Percentiles rank a stretch among this genome's conserved stretches.
These are phyloP conservation scores for Bibio marci DNA, from an alignment of 2,888 invertebrate species.

Conservation along the genomic window DNA sequence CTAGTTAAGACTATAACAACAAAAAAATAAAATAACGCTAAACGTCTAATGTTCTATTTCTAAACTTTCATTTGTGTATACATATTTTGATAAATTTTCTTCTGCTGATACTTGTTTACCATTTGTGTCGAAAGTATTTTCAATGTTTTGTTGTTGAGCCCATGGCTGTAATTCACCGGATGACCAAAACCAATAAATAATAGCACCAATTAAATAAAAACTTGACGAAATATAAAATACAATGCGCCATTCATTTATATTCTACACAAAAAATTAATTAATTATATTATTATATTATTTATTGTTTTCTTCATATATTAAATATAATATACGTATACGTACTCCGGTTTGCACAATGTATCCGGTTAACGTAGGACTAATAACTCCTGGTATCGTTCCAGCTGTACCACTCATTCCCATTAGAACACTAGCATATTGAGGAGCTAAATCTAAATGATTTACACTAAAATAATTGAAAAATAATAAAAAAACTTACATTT, in stretches of 20 bases:
- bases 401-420: slow-evolving; percentile 87
- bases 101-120: no score
- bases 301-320: background rate
- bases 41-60: no score
- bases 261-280: slow-evolving; percentile 18
- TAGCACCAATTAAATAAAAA: slow-evolving; percentile 67
- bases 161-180: slow-evolving; percentile 73
- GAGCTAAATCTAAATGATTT: slow-evolving; percentile 79
- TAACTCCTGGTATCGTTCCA: slow-evolving; percentile 79
- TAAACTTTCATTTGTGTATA: no score
- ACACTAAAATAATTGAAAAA: slow-evolving; percentile 41
- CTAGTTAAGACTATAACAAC: no score
- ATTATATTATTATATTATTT: no score
- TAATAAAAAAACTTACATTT: no score
- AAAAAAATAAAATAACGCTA: no score
- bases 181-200: slow-evolving; percentile 62
- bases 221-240: slow-evolving; percentile 74
- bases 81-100: no score
- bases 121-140: no score
- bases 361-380: slow-evolving; percentile 73
- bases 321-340: slow-evolving; percentile 4
- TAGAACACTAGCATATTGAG: slow-evolving; percentile 76
- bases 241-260: slow-evolving; percentile 61
- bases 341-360: slow-evolving; percentile 59
- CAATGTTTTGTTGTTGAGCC: no score